A percentile compares a stretch with the other conserved stretches of the same genome.
These are phyloP conservation scores for Drosophila elegans DNA, from an alignment of 1,140 invertebrate genomes.

Conservation along the genomic window DNA sequence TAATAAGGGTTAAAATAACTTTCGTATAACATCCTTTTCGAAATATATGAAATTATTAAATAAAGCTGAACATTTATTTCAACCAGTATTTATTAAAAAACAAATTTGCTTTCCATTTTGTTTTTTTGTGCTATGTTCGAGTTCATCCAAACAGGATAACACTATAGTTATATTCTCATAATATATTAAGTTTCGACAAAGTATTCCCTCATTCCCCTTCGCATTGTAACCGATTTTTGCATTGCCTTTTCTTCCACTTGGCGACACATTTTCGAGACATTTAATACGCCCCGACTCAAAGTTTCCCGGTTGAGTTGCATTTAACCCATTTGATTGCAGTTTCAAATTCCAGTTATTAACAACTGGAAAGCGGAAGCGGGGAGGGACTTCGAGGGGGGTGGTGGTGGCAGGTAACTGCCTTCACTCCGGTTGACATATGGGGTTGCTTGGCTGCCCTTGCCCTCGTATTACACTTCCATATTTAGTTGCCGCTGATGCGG, in stretches of 20 bases:
- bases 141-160: too few relatives aligned
- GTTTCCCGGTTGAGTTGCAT: conserved; percentile 27
- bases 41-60: too few relatives aligned
- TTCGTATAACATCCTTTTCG: too few relatives aligned
- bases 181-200: conserved; percentile 2
- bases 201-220: not conserved
- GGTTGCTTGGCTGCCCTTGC: conserved; percentile 27
- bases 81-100: too few relatives aligned
- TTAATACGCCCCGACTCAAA: conserved; percentile 31
- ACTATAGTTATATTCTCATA: too few relatives aligned
- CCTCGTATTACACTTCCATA: conserved; percentile 40
- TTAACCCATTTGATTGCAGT: conserved; percentile 68
- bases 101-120: too few relatives aligned
- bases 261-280: conserved; percentile 56
- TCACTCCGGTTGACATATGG: conserved; percentile 59
- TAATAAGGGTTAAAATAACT: too few relatives aligned
- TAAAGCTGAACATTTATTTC: too few relatives aligned
- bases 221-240: not conserved
- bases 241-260: conserved; percentile 12
- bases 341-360: conserved; percentile 72
- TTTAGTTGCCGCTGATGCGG: conserved; percentile 65
- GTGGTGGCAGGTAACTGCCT: conserved; percentile 27
- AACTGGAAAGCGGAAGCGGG: conserved; percentile 18
- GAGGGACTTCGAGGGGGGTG: not conserved
- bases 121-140: too few relatives aligned